These are phyloP conservation scores for Melanostigma gelatinosum DNA, from an alignment of 2,113 vertebrate genomes.

Conservation along the genomic window DNA sequence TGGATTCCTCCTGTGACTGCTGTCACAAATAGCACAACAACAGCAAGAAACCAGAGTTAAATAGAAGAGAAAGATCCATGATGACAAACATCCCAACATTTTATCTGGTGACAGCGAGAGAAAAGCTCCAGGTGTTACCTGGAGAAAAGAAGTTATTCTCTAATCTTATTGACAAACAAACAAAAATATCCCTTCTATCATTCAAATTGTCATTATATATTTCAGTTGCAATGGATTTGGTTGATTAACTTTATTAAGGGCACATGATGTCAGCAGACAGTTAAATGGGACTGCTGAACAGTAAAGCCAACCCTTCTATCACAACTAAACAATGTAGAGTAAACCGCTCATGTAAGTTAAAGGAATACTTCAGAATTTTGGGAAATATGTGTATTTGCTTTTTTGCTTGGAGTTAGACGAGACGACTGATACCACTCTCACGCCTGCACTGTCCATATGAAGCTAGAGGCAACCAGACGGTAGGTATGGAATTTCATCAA, in stretches of 20 bases:
- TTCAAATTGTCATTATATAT: background rate
- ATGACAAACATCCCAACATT: slow-evolving; percentile 6
- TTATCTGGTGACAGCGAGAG: slow-evolving; percentile 23
- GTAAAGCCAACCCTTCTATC: background rate
- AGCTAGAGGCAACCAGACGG: too few relatives aligned
- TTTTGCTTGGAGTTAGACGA: too few relatives aligned
- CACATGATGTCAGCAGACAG: background rate
- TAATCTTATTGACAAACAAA: background rate
- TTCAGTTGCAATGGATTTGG: background rate
- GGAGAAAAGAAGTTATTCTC: slow-evolving; percentile 5
- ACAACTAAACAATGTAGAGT: background rate
- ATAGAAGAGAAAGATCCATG: background rate
- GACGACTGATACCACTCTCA: too few relatives aligned
- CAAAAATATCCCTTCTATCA: too few relatives aligned
- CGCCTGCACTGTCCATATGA: too few relatives aligned
- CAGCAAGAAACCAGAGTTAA: slow-evolving; percentile 8
- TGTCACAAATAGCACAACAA: background rate
- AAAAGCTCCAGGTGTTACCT: slow-evolving; percentile 21
- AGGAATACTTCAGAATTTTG: background rate
- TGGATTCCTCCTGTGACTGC: background rate
- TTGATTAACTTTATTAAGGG: background rate
- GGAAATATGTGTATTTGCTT: too few relatives aligned
- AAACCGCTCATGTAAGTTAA: background rate
- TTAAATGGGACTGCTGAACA: background rate
- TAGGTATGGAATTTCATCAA: background rate